phyloP scores from a whole-genome alignment of 2,888 invertebrate species.

The Deroplatys truncata region DNA sequence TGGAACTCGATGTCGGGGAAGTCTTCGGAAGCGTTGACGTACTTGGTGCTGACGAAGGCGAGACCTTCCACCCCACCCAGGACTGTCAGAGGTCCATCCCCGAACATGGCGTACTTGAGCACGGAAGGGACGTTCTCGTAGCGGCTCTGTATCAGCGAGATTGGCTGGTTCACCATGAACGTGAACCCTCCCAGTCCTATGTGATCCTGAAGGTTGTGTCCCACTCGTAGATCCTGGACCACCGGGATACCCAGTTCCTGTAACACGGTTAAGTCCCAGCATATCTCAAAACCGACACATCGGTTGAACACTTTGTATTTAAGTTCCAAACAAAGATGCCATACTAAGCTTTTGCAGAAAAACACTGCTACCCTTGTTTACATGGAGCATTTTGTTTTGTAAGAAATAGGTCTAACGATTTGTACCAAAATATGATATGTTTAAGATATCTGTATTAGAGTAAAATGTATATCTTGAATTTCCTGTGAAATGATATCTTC shows the following conservation, averaged over 20 bases:
- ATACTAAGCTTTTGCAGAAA: too few relatives aligned
- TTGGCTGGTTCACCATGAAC: conserved; percentile 71
- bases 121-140: conserved; percentile 75
- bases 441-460: too few relatives aligned
- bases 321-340: too few relatives aligned
- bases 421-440: too few relatives aligned
- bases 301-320: too few relatives aligned
- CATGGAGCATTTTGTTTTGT: too few relatives aligned
- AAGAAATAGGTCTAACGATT: too few relatives aligned
- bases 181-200: conserved; percentile 81
- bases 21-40: conserved; percentile 71
- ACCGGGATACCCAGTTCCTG: conserved; percentile 68
- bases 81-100: conserved; percentile 79
- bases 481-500: too few relatives aligned
- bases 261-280: neutral
- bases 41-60: conserved; percentile 87
- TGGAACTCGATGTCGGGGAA: conserved; percentile 89
- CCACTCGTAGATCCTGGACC: conserved; percentile 73
- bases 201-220: conserved; percentile 85
- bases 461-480: too few relatives aligned
- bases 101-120: conserved; percentile 72
- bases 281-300: too few relatives aligned
- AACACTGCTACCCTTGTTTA: too few relatives aligned
- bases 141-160: conserved; percentile 74
- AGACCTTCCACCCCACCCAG: conserved; percentile 85